Conservation (phyloP, 2,797 vertebrate species). For the Syngnathus rostellatus region DNA sequence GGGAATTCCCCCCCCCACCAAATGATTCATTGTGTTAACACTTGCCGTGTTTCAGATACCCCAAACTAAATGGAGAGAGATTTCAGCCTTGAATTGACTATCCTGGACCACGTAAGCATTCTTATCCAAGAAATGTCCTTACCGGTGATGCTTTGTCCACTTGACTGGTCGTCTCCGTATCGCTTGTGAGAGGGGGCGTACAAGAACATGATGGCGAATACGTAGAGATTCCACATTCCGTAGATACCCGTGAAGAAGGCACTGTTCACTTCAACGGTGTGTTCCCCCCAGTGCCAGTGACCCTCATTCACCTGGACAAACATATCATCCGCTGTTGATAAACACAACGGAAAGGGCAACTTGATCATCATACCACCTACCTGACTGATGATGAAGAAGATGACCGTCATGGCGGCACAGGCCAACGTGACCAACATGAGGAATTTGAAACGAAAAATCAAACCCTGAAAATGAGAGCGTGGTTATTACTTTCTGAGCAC, state of each 20-base stretch:
- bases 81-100: not conserved
- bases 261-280: slow-evolving; percentile 86
- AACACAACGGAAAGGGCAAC: too few relatives aligned
- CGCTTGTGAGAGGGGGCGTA: slow-evolving; percentile 95
- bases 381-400: slow-evolving; percentile 97
- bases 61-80: not conserved
- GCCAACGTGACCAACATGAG: slow-evolving; percentile 92
- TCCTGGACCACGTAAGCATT: not conserved
- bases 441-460: slow-evolving; percentile 97
- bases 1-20: slow-evolving; percentile 3
- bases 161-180: slow-evolving; percentile 86
- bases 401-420: slow-evolving; percentile 94
- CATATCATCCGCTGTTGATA: too few relatives aligned
- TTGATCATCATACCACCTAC: slow-evolving; percentile 49
- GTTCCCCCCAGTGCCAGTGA: slow-evolving; percentile 90
- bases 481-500: too few relatives aligned
- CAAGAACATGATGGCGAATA: slow-evolving; percentile 96
- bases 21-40: not conserved
- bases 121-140: slow-evolving; percentile 15
- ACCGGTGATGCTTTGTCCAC: slow-evolving; percentile 70
- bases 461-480: slow-evolving; percentile 64
- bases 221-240: slow-evolving; percentile 99
- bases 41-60: not conserved
- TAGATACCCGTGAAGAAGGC: slow-evolving; percentile 98
- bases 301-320: slow-evolving; percentile 84